Base-by-base conservation (phyloP, 1,140 invertebrate genomes). In the Drosophila kepulauana region DNA sequence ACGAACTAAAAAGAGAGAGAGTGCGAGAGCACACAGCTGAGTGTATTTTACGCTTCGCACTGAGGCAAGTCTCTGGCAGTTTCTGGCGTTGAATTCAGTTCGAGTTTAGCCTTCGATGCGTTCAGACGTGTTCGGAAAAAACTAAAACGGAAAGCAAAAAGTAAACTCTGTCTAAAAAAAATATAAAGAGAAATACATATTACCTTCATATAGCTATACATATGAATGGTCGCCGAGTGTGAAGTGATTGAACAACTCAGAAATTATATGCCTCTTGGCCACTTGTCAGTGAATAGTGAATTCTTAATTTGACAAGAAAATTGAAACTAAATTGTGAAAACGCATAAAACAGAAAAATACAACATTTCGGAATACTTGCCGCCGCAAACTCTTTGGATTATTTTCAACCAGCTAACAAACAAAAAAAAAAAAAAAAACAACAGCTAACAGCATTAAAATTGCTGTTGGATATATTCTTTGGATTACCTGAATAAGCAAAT, bases 101-200 rank as follows among this genome's bases (percentile, higher is more conserved):
- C 91, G 89, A 91, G 78, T 92, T 92, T 78, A 82, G 79, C 78
- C 87, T 90, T 90, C 90, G 78, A 81, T 85, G 81, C 82, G 85
- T 82, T 92, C 52, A 90, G 86, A 91, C 90, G 88, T 92, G 76
- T 78, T 90, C 91, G 81, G 82, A 90, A 84, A 75, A 80, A 78
- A 74, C 51, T 65, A 33, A 75, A 88, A 70, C 58, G 59, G 43
- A 63, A 70, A 75, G 52, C 67, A 56, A 75, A 48, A 51, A 75
- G 25, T 33, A 35, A 69, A 70, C 49, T 69, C 58, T 75, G 30
- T 33, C 62, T 48, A 43, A 67, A 3, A 67, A 3, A 59, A 57
- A 57, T 45, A 58, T 25, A 41, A 54, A 65, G 46, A 67, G 3
- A 38, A 54, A 41, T 45, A 35, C 49, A 28, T 57, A 38, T 30